Conservation (phyloP, 2,113 vertebrate genomes). For the Larimichthys polyactis region DNA sequence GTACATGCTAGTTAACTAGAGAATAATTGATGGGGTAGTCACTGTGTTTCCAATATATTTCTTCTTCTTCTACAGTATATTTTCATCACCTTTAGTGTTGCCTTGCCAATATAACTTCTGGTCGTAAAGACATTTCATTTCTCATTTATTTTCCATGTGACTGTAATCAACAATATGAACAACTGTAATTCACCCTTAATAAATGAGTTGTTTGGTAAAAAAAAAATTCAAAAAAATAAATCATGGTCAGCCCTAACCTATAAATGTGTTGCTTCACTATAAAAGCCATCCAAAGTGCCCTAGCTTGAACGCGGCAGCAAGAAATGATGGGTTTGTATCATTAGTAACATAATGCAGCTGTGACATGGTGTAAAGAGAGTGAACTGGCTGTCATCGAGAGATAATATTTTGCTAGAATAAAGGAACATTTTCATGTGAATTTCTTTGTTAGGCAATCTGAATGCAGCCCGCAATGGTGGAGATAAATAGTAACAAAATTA, state of each 20-base stretch:
- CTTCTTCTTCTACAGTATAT: background rate
- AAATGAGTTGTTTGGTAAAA: background rate
- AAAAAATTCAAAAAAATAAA: too few species aligned
- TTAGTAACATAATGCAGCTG: background rate
- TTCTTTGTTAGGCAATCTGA: background rate
- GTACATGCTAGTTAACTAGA: constrained; percentile 8
- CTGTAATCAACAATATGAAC: background rate
- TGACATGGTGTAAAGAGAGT: background rate
- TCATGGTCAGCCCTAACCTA: background rate
- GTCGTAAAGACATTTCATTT: background rate
- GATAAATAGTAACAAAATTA: background rate
- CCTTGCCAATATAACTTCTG: background rate
- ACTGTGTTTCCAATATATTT: background rate
- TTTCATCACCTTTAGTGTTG: background rate
- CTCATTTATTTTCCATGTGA: background rate
- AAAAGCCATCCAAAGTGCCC: background rate
- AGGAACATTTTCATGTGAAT: background rate
- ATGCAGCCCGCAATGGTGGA: background rate
- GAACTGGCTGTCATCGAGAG: background rate
- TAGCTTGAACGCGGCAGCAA: background rate
- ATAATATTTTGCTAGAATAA: background rate
- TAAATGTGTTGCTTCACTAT: background rate
- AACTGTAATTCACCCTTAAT: background rate
- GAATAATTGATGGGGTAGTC: background rate
- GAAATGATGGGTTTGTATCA: background rate